A percentile compares a stretch with the other conserved stretches of the same genome.
Conservation (phyloP, 23 tunicate genomes). For the Ascidia mentula region DNA sequence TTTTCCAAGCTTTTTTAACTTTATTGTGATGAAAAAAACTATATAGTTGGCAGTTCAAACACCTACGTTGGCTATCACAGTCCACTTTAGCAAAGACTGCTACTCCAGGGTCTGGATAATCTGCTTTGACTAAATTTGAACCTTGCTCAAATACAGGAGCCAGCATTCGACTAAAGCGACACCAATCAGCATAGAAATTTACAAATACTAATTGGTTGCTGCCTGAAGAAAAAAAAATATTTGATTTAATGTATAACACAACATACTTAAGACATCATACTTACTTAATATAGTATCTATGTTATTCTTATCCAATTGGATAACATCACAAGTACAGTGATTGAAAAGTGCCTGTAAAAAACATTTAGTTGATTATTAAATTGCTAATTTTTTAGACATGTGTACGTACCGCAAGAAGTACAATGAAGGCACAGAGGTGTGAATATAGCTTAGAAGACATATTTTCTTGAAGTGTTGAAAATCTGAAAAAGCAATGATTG, state of each 20-base stretch:
- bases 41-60: too few relatives aligned
- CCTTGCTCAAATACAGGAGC: conserved; percentile 88
- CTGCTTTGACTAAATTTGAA: conserved; percentile 41
- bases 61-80: conserved; percentile 86
- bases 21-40: too few relatives aligned
- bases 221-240: too few relatives aligned
- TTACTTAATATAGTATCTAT: conserved; percentile 41
- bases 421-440: too few relatives aligned
- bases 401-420: not conserved
- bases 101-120: conserved; percentile 29
- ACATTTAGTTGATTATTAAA: not conserved
- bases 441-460: not conserved
- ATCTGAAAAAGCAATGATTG: too few relatives aligned
- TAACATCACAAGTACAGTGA: conserved; percentile 17
- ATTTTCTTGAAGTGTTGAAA: too few relatives aligned
- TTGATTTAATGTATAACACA: too few relatives aligned
- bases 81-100: conserved; percentile 86
- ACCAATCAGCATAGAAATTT: conserved; percentile 99
- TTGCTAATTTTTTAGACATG: not conserved
- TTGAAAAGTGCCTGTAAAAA: not conserved
- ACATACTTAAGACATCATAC: too few relatives aligned
- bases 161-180: conserved; percentile 93
- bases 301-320: conserved; percentile 18
- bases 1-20: too few relatives aligned
- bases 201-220: conserved; percentile 82